Evolutionary conservation across 2,113 vertebrate genomes (phyloP).

Genomic region (Boulengeromyrus knoepffleri): DNA sequence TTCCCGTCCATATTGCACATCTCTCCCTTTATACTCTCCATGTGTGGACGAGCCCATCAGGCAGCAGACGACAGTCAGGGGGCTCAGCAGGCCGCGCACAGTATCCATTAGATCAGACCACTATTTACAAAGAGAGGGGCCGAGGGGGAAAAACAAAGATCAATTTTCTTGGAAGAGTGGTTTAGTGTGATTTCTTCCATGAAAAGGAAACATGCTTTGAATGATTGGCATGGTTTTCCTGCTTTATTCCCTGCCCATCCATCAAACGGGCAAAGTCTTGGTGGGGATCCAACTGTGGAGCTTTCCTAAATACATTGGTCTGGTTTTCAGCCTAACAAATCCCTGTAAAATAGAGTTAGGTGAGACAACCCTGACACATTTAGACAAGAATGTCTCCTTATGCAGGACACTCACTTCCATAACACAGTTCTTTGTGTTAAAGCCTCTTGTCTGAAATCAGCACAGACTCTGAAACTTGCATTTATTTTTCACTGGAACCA

Average conservation of each 20-base stretch:
- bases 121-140: background rate
- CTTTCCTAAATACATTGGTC: background rate
- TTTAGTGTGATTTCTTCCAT: background rate
- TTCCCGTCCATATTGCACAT: background rate
- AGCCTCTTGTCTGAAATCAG: background rate
- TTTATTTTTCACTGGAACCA: background rate
- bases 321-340: background rate
- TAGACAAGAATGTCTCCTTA: background rate
- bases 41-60: background rate
- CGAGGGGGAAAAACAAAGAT: background rate
- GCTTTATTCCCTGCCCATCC: background rate
- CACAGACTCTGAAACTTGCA: background rate
- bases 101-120: background rate
- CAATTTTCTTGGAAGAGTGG: background rate
- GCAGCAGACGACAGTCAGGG: background rate
- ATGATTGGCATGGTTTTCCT: background rate
- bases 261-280: background rate
- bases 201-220: background rate
- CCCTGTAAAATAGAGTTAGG: background rate
- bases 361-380: background rate
- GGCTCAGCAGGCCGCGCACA: background rate
- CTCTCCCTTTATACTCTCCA: background rate
- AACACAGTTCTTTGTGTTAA: background rate
- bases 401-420: background rate
- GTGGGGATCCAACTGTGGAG: background rate